Evolutionary conservation across 2,888 invertebrate species (phyloP).

Genomic region (Smittia aterrima): DNA sequence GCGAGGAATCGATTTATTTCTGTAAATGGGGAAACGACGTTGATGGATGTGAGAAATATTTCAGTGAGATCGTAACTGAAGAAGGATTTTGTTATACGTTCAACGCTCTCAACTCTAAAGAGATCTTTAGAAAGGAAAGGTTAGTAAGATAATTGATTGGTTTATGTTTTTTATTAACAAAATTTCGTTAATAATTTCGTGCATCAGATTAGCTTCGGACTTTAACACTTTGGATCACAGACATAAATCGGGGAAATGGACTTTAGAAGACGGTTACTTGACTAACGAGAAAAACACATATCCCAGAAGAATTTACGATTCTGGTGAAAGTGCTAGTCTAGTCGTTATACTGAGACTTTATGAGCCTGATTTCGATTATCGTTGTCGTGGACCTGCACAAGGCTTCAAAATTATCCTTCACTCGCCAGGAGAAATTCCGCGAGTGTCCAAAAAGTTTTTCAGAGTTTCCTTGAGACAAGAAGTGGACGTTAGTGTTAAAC

Average conservation of each 20-base stretch:
- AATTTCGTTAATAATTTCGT: not conserved
- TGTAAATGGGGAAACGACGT: conserved; percentile 56
- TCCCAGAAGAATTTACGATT: conserved; percentile 62
- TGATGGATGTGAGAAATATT: conserved; percentile 50
- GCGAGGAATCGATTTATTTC: too few species aligned
- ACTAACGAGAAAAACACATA: conserved; percentile 56
- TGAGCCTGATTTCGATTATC: conserved; percentile 63
- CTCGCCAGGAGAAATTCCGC: conserved; percentile 63
- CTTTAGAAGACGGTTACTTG: conserved; percentile 63
- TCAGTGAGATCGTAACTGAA: conserved; percentile 52
- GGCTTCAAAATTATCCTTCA: conserved; percentile 60
- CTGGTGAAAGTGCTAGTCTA: conserved; percentile 67
- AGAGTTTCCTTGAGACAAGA: conserved; percentile 69
- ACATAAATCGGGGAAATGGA: conserved; percentile 64
- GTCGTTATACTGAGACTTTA: conserved; percentile 62
- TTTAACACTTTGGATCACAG: too few species aligned
- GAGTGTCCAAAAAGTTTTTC: conserved; percentile 67
- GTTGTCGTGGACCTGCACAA: conserved; percentile 63
- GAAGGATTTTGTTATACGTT: conserved; percentile 55
- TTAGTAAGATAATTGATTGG: too few species aligned
- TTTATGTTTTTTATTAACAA: not conserved
- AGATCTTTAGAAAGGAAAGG: conserved; percentile 52
- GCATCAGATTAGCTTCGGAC: conserved; percentile 45
- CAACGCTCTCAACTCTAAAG: conserved; percentile 51
- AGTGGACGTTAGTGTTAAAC: conserved; percentile 68